phyloP scores from a whole-genome alignment of 2,113 vertebrate genomes.

The Sapajus apella region DNA sequence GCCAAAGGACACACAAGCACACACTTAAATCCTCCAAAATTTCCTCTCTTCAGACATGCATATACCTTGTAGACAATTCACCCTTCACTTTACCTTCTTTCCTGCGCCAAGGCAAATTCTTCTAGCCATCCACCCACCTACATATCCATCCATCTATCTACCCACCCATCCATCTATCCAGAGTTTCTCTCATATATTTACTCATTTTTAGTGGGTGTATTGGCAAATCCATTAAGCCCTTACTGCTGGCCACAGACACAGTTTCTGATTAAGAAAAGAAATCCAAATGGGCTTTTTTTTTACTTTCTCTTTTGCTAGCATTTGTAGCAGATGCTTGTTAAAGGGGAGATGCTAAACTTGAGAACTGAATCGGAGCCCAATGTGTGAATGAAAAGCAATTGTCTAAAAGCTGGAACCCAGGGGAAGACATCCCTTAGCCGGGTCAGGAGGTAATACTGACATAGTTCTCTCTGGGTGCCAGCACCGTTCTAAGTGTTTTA shows the following conservation, averaged over 20 bases:
- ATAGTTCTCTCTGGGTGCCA: background rate
- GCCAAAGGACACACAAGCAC: constrained; percentile 54
- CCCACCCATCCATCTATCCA: background rate
- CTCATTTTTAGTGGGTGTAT: background rate
- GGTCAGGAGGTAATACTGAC: background rate
- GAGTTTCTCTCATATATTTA: background rate
- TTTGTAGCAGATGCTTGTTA: background rate
- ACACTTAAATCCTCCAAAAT: background rate
- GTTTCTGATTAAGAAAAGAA: background rate
- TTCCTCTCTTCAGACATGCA: background rate
- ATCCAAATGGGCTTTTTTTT: background rate
- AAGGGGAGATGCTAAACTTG: background rate
- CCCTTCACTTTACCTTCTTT: background rate
- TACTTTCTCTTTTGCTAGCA: background rate
- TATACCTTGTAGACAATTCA: background rate
- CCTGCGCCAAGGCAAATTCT: background rate
- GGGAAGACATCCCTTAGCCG: background rate
- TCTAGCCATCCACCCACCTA: background rate
- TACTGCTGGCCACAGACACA: background rate
- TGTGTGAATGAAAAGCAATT: background rate
- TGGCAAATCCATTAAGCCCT: background rate
- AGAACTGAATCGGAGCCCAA: background rate
- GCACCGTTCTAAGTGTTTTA: background rate
- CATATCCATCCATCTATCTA: accelerated
- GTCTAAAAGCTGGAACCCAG: background rate